Evolutionary conservation across 2,113 vertebrate species (phyloP).

Genomic region (Patagioenas fasciata): DNA sequence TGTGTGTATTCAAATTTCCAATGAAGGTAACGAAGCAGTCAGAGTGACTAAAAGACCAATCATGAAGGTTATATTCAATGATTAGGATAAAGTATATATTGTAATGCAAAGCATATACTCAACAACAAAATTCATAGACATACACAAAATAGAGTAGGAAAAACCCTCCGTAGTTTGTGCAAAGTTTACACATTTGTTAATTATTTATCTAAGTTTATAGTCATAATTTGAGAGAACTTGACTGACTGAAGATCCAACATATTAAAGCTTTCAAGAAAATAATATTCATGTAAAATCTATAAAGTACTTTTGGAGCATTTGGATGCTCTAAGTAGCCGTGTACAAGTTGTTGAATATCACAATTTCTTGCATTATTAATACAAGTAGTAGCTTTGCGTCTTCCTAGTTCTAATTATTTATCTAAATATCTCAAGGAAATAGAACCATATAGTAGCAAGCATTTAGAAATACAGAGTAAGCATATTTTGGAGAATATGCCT

Average conservation of each 20-base stretch:
- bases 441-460: background rate
- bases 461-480: background rate
- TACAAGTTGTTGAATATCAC: background rate
- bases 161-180: background rate
- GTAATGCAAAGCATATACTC: background rate
- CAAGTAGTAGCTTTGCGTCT: slow-evolving; percentile 5
- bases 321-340: background rate
- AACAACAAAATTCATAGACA: background rate
- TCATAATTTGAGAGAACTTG: background rate
- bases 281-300: background rate
- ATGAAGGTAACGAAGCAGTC: background rate
- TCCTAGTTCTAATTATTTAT: slow-evolving; percentile 28
- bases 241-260: background rate
- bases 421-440: slow-evolving; percentile 41
- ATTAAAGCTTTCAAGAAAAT: background rate
- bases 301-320: background rate
- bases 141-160: background rate
- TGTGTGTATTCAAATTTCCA: background rate
- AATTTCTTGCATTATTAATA: slow-evolving; percentile 50
- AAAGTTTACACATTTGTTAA: background rate
- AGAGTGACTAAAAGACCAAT: background rate
- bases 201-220: background rate
- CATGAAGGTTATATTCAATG: background rate
- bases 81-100: background rate
- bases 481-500: background rate